phyloP scores from a whole-genome alignment of 2,888 invertebrate species.

The Drosophila limbata region DNA sequence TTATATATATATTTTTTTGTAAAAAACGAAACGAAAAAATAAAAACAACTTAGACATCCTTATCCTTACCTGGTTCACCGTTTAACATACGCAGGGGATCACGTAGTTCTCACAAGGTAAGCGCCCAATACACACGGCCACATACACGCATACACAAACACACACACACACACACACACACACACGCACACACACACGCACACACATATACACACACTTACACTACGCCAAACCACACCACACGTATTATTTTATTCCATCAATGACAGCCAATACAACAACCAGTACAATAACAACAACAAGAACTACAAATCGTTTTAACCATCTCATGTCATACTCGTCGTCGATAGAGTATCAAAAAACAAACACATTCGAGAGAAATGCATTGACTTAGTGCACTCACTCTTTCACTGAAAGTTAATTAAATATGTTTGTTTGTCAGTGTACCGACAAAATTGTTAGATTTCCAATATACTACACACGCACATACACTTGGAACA shows the following conservation, averaged over 20 bases:
- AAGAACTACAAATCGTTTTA: constrained; percentile 39
- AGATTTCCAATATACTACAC: not conserved
- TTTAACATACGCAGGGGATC: constrained; percentile 96
- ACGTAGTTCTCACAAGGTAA: constrained; percentile 92
- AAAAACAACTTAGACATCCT: constrained; percentile 90
- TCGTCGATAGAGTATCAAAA: constrained; percentile 21
- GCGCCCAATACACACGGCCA: constrained; percentile 63
- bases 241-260: constrained; percentile 40
- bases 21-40: constrained; percentile 47
- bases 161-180: constrained; percentile 18
- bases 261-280: constrained; percentile 56
- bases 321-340: constrained; percentile 47
- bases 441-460: not conserved
- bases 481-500: not conserved
- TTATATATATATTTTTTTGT: constrained; percentile 72
- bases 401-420: constrained; percentile 1
- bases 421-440: not conserved
- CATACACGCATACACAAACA: constrained; percentile 12
- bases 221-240: constrained; percentile 7
- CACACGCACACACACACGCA: constrained; percentile 18
- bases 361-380: not conserved
- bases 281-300: constrained; percentile 53
- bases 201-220: constrained; percentile 41
- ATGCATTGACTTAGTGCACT: constrained; percentile 16
- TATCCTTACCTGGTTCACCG: constrained; percentile 98